Conservation (phyloP, 2,888 invertebrate genomes). For the Subacronicta megacephala region DNA sequence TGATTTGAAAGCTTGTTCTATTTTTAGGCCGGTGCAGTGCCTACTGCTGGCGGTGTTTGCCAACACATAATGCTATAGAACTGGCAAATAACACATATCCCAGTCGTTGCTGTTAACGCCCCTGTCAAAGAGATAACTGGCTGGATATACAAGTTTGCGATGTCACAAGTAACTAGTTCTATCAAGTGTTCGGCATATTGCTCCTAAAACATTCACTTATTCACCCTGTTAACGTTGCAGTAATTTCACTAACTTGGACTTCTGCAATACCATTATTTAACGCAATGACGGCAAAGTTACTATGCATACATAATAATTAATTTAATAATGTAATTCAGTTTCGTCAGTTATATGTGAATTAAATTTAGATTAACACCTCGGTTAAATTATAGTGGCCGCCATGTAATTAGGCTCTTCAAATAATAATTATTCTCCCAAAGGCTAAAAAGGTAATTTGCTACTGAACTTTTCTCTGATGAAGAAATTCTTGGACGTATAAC, state of each 20-base stretch:
- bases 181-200: slow-evolving; percentile 39
- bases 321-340: slow-evolving; percentile 48
- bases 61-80: slow-evolving; percentile 36
- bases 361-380: slow-evolving; percentile 55
- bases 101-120: slow-evolving; percentile 56
- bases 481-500: slow-evolving; percentile 48
- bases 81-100: slow-evolving; percentile 42
- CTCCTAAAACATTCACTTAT: slow-evolving; percentile 44
- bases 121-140: slow-evolving; percentile 65
- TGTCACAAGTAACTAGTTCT: slow-evolving; percentile 62
- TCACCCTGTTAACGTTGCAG: slow-evolving; percentile 36
- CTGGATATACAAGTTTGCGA: slow-evolving; percentile 58
- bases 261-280: slow-evolving; percentile 42
- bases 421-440: slow-evolving; percentile 55
- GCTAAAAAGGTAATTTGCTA: slow-evolving; percentile 46
- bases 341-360: slow-evolving; percentile 43
- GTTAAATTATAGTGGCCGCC: slow-evolving; percentile 37
- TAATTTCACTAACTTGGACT: slow-evolving; percentile 35
- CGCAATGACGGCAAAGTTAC: slow-evolving; percentile 26
- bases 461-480: slow-evolving; percentile 52
- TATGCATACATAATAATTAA: slow-evolving; percentile 23
- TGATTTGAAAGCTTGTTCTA: slow-evolving; percentile 31
- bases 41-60: slow-evolving; percentile 20
- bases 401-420: slow-evolving; percentile 51
- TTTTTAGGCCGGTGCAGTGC: slow-evolving; percentile 22